These are phyloP conservation scores for Leptatherina wallacei DNA, from an alignment of 2,797 vertebrate genomes.

Conservation along the genomic window DNA sequence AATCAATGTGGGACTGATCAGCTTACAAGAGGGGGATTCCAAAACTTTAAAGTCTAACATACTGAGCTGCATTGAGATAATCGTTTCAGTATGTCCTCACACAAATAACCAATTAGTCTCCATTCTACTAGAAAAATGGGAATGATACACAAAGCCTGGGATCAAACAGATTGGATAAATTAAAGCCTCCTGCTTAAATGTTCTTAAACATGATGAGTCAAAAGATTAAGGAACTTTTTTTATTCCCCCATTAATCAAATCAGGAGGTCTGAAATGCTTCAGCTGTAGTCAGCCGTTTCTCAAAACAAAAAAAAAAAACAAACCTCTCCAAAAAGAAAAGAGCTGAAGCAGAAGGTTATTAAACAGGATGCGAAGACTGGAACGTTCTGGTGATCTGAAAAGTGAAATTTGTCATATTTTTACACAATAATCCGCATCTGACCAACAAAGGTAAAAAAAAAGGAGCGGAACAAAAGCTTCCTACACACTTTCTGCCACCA, in stretches of 20 bases:
- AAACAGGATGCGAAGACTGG: neutral
- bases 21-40: too few species aligned
- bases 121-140: neutral
- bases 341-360: neutral
- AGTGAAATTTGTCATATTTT: neutral
- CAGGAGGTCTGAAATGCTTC: neutral
- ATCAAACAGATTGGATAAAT: neutral
- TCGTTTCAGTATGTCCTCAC: too few species aligned
- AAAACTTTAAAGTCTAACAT: too few species aligned
- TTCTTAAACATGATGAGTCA: neutral
- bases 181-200: too few species aligned
- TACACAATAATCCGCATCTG: neutral
- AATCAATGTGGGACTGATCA: neutral
- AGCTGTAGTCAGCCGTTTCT: neutral
- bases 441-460: constrained; percentile 20
- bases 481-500: constrained; percentile 54
- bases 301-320: neutral
- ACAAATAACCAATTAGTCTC: neutral
- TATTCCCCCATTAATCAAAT: neutral
- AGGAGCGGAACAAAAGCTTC: constrained; percentile 36
- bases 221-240: neutral
- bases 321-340: neutral
- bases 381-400: neutral
- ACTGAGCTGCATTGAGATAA: too few species aligned
- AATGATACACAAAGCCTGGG: neutral